Conservation (phyloP, 37 sponge, comb jelly and placozoan genomes). For the Petrosia ficiformis region DNA sequence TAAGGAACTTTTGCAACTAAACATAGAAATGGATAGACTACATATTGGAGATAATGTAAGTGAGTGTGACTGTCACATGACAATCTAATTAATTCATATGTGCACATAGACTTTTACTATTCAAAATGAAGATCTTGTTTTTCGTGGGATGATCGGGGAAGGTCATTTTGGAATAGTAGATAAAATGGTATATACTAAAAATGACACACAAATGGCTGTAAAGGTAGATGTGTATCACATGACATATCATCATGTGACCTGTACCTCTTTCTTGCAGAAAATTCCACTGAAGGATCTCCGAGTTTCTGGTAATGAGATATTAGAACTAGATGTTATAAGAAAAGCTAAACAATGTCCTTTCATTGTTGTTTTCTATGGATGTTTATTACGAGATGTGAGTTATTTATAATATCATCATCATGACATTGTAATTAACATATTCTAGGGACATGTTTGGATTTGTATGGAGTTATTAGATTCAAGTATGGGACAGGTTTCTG, state of each 20-base stretch:
- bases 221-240: slow-evolving; percentile 49
- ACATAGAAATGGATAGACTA: neutral
- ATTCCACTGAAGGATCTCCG: slow-evolving; percentile 57
- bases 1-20: neutral
- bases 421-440: neutral
- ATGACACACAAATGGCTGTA: slow-evolving; percentile 72
- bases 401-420: neutral
- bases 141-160: slow-evolving; percentile 65
- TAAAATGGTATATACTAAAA: slow-evolving; percentile 65
- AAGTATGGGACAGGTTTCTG: slow-evolving; percentile 85
- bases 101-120: slow-evolving; percentile 48
- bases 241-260: neutral
- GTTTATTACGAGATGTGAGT: slow-evolving; percentile 86
- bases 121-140: slow-evolving; percentile 60
- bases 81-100: neutral
- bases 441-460: slow-evolving; percentile 92
- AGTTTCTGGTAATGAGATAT: slow-evolving; percentile 30
- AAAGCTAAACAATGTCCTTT: slow-evolving; percentile 73
- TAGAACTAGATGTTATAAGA: slow-evolving; percentile 77
- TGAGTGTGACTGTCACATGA: neutral
- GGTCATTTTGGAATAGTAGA: slow-evolving; percentile 84
- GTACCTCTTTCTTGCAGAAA: slow-evolving; percentile 34
- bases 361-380: slow-evolving; percentile 94
- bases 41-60: neutral
- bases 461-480: slow-evolving; percentile 95